A percentile compares a stretch with the other conserved stretches of the same genome.
These are phyloP conservation scores for Vireo altiloquus DNA, from an alignment of 2,113 vertebrate species.

Conservation along the genomic window DNA sequence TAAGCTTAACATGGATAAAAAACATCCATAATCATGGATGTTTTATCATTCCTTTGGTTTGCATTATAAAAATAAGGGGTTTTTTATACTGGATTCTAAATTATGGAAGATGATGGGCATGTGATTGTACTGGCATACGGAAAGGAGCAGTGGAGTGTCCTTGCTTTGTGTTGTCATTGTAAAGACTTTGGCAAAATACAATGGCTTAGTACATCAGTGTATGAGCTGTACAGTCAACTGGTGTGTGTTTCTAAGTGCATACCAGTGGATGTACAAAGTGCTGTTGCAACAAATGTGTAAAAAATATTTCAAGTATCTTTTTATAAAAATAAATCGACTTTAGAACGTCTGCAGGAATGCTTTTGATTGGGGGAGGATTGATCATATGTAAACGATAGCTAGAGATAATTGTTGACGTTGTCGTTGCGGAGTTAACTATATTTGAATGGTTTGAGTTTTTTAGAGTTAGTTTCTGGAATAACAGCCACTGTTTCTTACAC, in stretches of 20 bases:
- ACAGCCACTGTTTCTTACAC: background rate
- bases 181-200: background rate
- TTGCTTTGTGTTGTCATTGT: background rate
- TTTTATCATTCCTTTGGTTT: background rate
- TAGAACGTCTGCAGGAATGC: background rate
- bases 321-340: background rate
- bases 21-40: no score
- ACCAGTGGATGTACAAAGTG: background rate
- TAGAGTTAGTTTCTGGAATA: background rate
- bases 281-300: background rate
- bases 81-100: background rate
- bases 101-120: background rate
- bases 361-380: background rate
- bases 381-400: background rate
- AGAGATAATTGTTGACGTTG: background rate
- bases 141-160: background rate
- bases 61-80: background rate
- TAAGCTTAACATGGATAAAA: no score
- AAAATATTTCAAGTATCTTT: background rate
- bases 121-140: background rate
- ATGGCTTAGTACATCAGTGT: background rate
- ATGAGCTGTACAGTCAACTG: background rate
- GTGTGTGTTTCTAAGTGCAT: background rate
- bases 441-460: background rate
- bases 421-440: accelerated